phyloP scores from a whole-genome alignment of 1,140 invertebrate genomes.

The Helicoverpa armigera region DNA sequence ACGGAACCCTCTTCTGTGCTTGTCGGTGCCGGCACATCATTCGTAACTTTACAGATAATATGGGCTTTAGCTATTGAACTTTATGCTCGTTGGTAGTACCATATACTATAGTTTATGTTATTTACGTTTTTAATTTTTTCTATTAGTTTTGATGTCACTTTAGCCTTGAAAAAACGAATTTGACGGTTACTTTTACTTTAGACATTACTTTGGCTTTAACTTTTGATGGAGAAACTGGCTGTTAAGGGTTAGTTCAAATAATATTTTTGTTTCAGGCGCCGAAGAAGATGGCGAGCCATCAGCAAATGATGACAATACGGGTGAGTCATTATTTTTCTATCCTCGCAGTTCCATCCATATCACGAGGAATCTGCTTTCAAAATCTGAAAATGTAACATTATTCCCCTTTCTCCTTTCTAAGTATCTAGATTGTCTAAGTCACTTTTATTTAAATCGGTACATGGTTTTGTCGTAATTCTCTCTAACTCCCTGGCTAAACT shows the following conservation, averaged over 20 bases:
- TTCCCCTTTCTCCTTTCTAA: neutral
- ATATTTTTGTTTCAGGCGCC: slow-evolving; percentile 68
- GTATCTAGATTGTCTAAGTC: neutral
- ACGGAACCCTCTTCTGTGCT: slow-evolving; percentile 68
- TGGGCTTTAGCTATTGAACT: neutral
- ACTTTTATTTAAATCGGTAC: neutral
- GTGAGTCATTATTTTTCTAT: slow-evolving; percentile 51
- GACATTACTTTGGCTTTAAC: too few relatives aligned
- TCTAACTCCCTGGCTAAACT: too few relatives aligned
- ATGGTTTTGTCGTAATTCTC: too few relatives aligned
- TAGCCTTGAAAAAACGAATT: too few relatives aligned
- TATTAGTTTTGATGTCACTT: too few relatives aligned
- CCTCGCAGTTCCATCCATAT: too few relatives aligned
- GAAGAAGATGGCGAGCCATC: slow-evolving; percentile 66
- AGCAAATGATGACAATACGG: slow-evolving; percentile 66
- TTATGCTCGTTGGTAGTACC: too few relatives aligned
- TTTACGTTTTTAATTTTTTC: too few relatives aligned
- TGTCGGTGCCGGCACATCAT: slow-evolving; percentile 61
- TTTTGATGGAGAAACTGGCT: too few relatives aligned
- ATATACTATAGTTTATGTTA: neutral
- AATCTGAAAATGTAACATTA: too few relatives aligned
- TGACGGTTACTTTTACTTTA: too few relatives aligned
- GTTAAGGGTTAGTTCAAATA: neutral
- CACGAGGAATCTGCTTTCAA: too few relatives aligned
- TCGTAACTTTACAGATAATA: slow-evolving; percentile 12